phyloP scores from a whole-genome alignment of 2,797 vertebrate species.

The Peromyscus eremicus region DNA sequence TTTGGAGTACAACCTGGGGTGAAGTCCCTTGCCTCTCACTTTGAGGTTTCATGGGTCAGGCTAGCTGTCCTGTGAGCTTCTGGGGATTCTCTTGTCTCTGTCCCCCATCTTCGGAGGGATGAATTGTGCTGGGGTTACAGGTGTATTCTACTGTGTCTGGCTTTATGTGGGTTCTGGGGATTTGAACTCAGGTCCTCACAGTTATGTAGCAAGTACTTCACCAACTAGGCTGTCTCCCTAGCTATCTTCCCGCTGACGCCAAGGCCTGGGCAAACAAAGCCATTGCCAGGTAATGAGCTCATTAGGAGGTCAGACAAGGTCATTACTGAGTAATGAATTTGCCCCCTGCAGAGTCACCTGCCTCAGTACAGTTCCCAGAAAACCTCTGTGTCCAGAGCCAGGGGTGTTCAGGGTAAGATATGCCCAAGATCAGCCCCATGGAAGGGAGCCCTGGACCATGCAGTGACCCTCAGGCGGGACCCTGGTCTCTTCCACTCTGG shows the following conservation, averaged over 20 bases:
- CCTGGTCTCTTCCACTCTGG: neutral
- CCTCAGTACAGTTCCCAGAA: neutral
- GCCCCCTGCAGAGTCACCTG: neutral
- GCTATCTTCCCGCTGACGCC: neutral
- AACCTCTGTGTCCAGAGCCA: neutral
- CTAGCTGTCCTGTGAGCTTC: neutral
- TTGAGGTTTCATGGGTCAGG: neutral
- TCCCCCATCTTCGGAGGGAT: neutral
- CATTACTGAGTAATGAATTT: neutral
- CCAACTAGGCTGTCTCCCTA: neutral
- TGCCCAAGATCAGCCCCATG: neutral
- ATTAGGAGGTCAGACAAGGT: slow-evolving; percentile 5
- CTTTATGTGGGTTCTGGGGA: neutral
- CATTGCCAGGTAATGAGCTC: slow-evolving; percentile 45
- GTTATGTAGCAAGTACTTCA: neutral
- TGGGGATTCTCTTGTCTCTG: neutral
- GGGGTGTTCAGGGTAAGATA: neutral
- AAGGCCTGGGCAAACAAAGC: slow-evolving; percentile 30
- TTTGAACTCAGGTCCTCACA: neutral
- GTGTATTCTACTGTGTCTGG: neutral
- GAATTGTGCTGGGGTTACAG: neutral
- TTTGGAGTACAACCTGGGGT: neutral
- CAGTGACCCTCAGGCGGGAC: neutral
- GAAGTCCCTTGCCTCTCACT: no score
- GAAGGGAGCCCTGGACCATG: neutral